phyloP scores from a whole-genome alignment of 2,113 vertebrate genomes.

The Boleophthalmus pectinirostris region DNA sequence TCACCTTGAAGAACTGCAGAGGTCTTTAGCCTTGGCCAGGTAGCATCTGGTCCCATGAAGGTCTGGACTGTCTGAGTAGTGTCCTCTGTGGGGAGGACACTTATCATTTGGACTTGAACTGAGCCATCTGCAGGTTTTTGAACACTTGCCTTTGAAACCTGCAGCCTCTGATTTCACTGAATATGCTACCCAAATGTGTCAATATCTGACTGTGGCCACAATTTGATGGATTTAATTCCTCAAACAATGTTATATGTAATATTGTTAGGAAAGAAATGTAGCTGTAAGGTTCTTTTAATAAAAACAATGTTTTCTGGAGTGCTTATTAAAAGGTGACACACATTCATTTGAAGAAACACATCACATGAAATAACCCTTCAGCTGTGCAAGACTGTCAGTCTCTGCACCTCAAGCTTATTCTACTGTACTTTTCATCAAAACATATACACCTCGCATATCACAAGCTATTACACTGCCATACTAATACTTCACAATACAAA shows the following conservation, averaged over 20 bases:
- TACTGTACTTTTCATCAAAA: constrained; percentile 19
- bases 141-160: neutral
- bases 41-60: constrained; percentile 28
- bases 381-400: neutral
- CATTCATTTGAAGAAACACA: neutral
- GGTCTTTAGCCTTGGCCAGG: constrained; percentile 81
- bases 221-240: neutral
- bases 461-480: neutral
- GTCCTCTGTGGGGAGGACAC: neutral
- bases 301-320: neutral
- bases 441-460: neutral
- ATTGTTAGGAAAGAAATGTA: neutral
- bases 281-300: neutral
- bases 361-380: neutral
- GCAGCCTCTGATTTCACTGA: neutral
- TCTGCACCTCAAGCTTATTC: constrained; percentile 23
- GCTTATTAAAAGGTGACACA: neutral
- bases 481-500: neutral
- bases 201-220: neutral
- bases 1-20: constrained; percentile 87
- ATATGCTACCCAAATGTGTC: neutral
- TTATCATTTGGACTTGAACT: neutral
- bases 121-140: neutral
- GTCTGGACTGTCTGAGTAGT: neutral
- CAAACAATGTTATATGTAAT: neutral